Evolutionary conservation across 2,113 vertebrate species (phyloP).

Genomic region (Scartelaos histophorus): DNA sequence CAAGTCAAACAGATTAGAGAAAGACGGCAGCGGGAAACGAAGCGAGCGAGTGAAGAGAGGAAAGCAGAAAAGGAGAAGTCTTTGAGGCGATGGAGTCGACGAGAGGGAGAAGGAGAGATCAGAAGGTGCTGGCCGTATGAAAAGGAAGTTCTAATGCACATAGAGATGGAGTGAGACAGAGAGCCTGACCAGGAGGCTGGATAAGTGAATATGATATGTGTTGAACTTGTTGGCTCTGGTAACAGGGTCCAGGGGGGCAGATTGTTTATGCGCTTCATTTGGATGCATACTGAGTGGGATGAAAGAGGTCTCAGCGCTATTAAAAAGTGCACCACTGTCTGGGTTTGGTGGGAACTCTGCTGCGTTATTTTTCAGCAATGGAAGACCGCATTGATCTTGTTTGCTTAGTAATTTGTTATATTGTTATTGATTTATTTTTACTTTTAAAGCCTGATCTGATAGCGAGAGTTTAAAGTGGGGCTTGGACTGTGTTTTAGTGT

Average conservation of each 20-base stretch:
- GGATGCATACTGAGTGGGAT: slow-evolving; percentile 38
- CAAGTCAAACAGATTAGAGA: slow-evolving; percentile 58
- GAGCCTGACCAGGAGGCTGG: slow-evolving; percentile 1
- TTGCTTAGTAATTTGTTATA: background rate
- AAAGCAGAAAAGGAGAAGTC: slow-evolving; percentile 31
- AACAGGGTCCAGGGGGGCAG: slow-evolving; percentile 53
- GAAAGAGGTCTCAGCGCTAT: slow-evolving; percentile 39
- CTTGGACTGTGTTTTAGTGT: slow-evolving; percentile 23
- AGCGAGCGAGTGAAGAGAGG: slow-evolving; percentile 7
- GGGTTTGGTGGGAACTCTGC: slow-evolving; percentile 10
- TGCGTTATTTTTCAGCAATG: slow-evolving; percentile 6
- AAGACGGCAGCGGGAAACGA: slow-evolving; percentile 46
- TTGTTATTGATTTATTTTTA: background rate
- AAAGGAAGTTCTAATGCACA: slow-evolving; percentile 14
- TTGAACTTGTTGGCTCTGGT: slow-evolving; percentile 44
- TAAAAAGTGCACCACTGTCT: slow-evolving; percentile 43
- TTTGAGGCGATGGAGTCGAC: slow-evolving; percentile 20
- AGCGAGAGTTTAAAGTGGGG: slow-evolving; percentile 34
- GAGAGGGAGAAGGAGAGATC: slow-evolving; percentile 13
- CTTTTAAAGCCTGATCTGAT: slow-evolving; percentile 16
- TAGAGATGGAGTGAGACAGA: background rate
- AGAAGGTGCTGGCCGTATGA: slow-evolving; percentile 9
- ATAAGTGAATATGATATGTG: slow-evolving; percentile 38
- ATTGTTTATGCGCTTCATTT: slow-evolving; percentile 48
- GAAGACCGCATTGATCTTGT: background rate